Conservation (phyloP, 1,140 invertebrate species). For the Pectinophora gossypiella region DNA sequence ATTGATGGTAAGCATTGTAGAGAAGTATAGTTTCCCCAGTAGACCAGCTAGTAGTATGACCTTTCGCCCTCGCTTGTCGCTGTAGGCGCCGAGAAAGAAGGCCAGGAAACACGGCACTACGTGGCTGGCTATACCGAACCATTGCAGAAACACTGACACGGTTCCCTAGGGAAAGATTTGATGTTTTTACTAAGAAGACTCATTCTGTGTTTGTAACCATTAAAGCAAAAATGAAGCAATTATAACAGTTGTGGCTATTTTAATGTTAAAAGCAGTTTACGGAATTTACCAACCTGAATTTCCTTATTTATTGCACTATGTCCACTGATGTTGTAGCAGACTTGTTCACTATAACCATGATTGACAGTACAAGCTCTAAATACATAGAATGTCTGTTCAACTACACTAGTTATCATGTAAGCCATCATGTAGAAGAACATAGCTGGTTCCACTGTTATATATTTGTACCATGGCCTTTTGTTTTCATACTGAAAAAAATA, state of each 20-base stretch:
- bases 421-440: conserved; percentile 90
- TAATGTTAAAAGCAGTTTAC: too few relatives aligned
- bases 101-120: conserved; percentile 83
- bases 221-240: too few relatives aligned
- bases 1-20: conserved; percentile 82
- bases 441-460: conserved; percentile 82
- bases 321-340: conserved; percentile 78
- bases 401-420: conserved; percentile 84
- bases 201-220: too few relatives aligned
- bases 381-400: conserved; percentile 86
- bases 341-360: conserved; percentile 78
- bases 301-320: conserved; percentile 71
- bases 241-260: too few relatives aligned
- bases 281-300: conserved; percentile 82
- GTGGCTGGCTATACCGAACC: conserved; percentile 83
- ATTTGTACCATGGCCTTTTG: conserved; percentile 49
- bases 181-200: too few relatives aligned
- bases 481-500: conserved; percentile 21
- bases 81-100: conserved; percentile 85
- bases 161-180: conserved; percentile 80
- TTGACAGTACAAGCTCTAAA: conserved; percentile 84
- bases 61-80: conserved; percentile 83
- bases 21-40: conserved; percentile 83
- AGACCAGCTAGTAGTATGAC: conserved; percentile 81
- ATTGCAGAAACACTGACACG: conserved; percentile 83